phyloP scores from a whole-genome alignment of 2,888 invertebrate species.

The Agrochola macilenta region DNA sequence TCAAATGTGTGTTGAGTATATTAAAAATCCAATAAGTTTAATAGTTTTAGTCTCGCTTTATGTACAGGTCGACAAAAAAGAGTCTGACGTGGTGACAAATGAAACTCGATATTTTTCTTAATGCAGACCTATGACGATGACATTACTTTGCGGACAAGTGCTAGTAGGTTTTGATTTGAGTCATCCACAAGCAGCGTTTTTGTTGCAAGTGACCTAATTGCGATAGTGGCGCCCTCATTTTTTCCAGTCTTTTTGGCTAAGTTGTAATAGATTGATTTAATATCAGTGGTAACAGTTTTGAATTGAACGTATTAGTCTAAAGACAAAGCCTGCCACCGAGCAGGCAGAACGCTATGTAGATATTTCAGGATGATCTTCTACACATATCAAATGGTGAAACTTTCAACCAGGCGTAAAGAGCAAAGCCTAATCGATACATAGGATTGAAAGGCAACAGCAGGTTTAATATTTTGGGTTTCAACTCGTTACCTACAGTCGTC shows the following conservation, averaged over 20 bases:
- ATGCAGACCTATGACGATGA: too few species aligned
- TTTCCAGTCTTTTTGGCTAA: too few species aligned
- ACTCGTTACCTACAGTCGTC: too few species aligned
- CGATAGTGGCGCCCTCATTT: too few species aligned
- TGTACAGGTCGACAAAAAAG: too few species aligned
- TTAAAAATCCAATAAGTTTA: conserved; percentile 31
- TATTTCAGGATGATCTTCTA: not conserved
- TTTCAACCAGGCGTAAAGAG: not conserved
- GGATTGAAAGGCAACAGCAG: not conserved
- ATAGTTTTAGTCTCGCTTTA: conserved; percentile 1
- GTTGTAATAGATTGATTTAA: conserved; percentile 14
- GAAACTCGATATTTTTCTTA: too few species aligned
- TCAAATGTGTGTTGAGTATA: conserved; percentile 22
- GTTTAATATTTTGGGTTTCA: not conserved
- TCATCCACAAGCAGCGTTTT: too few species aligned
- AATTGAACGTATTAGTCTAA: conserved; percentile 13
- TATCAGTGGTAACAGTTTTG: not conserved
- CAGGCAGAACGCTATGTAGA: not conserved
- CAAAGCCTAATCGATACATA: not conserved
- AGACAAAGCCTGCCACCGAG: not conserved
- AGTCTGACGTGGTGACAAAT: too few species aligned
- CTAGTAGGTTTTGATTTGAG: too few species aligned
- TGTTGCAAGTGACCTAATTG: too few species aligned
- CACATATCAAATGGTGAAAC: too few species aligned
- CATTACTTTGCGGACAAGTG: too few species aligned